phyloP scores from a whole-genome alignment of 2,888 invertebrate genomes.

The Cecidostiba fungosa region DNA sequence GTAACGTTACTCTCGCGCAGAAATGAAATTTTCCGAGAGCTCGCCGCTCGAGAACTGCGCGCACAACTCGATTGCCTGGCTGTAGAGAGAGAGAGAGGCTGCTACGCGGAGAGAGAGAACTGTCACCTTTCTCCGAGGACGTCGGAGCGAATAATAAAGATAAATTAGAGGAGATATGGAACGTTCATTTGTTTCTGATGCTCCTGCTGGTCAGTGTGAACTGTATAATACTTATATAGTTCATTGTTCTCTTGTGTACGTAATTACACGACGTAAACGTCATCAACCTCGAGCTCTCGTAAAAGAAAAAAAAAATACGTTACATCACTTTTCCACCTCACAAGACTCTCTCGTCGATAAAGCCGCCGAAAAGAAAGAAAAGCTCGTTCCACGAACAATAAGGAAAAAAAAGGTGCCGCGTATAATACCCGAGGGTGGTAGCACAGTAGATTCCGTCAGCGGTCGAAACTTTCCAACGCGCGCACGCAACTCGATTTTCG shows the following conservation, averaged over 20 bases:
- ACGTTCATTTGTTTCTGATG: conserved; percentile 7
- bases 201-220: too few species aligned
- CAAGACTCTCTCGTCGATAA: background rate
- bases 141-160: conserved; percentile 40
- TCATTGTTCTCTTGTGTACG: too few species aligned
- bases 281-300: background rate
- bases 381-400: background rate
- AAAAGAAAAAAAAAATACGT: background rate
- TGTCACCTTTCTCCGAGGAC: conserved; percentile 34
- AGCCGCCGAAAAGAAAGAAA: background rate
- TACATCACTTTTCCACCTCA: background rate
- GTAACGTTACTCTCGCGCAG: conserved; percentile 78
- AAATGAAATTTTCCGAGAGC: conserved; percentile 76
- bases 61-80: conserved; percentile 48
- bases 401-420: background rate
- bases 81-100: background rate
- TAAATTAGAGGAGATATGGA: conserved; percentile 38
- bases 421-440: background rate
- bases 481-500: background rate
- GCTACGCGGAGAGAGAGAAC: conserved; percentile 15
- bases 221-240: too few species aligned
- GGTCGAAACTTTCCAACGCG: background rate
- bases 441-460: background rate
- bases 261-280: too few species aligned
- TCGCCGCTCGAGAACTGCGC: conserved; percentile 57